phyloP scores from a whole-genome alignment of 2,113 vertebrate species.

The Tautogolabrus adspersus region DNA sequence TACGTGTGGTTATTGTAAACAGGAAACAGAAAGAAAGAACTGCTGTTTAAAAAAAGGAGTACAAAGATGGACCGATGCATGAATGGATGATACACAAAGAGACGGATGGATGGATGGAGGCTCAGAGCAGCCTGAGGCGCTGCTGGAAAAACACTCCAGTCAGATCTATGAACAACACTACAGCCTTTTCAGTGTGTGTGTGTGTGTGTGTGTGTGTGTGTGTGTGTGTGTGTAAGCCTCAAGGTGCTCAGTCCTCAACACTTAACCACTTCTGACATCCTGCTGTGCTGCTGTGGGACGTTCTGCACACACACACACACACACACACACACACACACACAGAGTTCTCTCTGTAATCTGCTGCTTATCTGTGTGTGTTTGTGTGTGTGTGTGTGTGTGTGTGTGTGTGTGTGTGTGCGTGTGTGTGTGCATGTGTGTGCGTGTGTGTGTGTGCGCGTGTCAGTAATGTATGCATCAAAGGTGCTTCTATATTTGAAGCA shows the following conservation, averaged over 20 bases:
- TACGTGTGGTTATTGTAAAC: not conserved
- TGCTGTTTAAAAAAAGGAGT: not conserved
- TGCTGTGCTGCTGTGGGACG: constrained; percentile 55
- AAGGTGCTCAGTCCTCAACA: constrained; percentile 35
- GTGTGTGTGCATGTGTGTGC: not conserved
- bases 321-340: no score
- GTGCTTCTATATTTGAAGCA: no score
- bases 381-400: no score
- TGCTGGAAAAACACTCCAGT: constrained; percentile 53
- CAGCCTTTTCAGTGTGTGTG: constrained; percentile 35
- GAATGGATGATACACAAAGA: constrained; percentile 4
- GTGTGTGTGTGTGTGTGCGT: constrained; percentile 1
- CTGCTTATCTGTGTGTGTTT: no score
- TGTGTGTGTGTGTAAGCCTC: constrained; percentile 16
- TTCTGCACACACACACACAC: constrained; percentile 23
- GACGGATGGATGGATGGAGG: constrained; percentile 33
- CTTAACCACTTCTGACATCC: constrained; percentile 63
- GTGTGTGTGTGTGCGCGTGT: not conserved
- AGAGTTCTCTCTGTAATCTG: no score
- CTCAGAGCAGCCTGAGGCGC: constrained; percentile 50
- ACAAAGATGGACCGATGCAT: constrained; percentile 16
- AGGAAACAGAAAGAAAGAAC: not conserved
- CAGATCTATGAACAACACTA: constrained; percentile 59
- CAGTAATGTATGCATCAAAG: not conserved
- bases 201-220: not conserved